These are phyloP conservation scores for Mimumesa dahlbomi DNA, from an alignment of 2,888 invertebrate species.

Conservation along the genomic window DNA sequence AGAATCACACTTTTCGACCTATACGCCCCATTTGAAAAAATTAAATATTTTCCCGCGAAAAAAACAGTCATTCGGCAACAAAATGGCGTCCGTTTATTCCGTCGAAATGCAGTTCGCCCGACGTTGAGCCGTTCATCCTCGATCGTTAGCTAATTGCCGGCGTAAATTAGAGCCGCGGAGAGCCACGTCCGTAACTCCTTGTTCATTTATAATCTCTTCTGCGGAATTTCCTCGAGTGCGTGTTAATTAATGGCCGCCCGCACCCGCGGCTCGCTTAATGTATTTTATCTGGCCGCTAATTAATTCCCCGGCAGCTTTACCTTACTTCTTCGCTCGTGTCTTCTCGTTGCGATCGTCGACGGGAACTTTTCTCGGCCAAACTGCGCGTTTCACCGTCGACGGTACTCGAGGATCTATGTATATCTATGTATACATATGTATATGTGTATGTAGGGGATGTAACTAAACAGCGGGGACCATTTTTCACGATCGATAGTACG, in stretches of 20 bases:
- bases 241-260: conserved; percentile 57
- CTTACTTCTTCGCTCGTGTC: conserved; percentile 13
- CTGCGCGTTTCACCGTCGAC: too few species aligned
- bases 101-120: conserved; percentile 35
- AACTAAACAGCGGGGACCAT: too few species aligned
- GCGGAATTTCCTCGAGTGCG: conserved; percentile 58
- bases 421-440: too few species aligned
- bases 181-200: conserved; percentile 48
- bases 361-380: too few species aligned
- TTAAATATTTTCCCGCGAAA: too few species aligned
- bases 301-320: conserved; percentile 45
- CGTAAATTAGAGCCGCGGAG: conserved; percentile 52
- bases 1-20: too few species aligned
- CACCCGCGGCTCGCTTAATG: conserved; percentile 19
- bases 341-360: background rate
- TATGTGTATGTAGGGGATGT: too few species aligned
- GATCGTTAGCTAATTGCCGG: conserved; percentile 58
- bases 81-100: conserved; percentile 35
- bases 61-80: too few species aligned
- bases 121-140: conserved; percentile 48
- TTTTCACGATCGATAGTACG: too few species aligned
- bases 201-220: conserved; percentile 59
- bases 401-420: too few species aligned
- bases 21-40: too few species aligned
- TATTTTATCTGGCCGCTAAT: conserved; percentile 37